These are phyloP conservation scores for Xestia ashworthii DNA, from an alignment of 2,888 invertebrate species.

Conservation along the genomic window DNA sequence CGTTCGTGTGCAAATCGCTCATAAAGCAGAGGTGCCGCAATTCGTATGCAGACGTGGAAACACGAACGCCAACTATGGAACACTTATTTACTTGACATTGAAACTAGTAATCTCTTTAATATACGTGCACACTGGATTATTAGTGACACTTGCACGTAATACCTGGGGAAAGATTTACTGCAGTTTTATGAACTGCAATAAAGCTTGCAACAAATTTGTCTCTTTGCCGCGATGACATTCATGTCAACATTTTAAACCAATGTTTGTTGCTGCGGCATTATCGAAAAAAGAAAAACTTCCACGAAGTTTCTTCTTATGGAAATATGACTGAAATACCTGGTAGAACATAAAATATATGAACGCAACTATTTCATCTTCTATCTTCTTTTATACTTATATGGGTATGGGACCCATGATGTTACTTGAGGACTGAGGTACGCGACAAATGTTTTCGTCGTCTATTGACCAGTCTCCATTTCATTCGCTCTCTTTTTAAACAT, in stretches of 20 bases:
- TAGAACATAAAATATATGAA: neutral
- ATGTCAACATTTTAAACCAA: neutral
- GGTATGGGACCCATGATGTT: too few relatives aligned
- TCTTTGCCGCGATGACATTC: conserved; percentile 10
- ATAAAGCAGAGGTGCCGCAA: conserved; percentile 72
- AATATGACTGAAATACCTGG: neutral
- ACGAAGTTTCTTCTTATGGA: neutral
- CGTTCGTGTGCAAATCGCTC: conserved; percentile 70
- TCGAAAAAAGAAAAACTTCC: neutral
- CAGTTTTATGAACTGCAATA: conserved; percentile 36
- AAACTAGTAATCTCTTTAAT: conserved; percentile 57
- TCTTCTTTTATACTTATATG: neutral
- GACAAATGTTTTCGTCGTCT: neutral
- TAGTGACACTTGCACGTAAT: conserved; percentile 49
- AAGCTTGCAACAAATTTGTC: conserved; percentile 10
- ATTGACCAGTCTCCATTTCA: neutral
- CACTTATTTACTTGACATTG: conserved; percentile 66
- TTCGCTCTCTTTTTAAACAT: neutral
- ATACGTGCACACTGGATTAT: conserved; percentile 38
- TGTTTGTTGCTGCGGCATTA: neutral
- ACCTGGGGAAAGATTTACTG: conserved; percentile 29
- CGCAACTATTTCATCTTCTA: neutral
- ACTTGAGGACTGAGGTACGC: neutral
- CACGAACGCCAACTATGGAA: conserved; percentile 66
- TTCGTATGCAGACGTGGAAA: conserved; percentile 83